Evolutionary conservation across 2,113 vertebrate species (phyloP).

Genomic region (Semnornis frantzii): DNA sequence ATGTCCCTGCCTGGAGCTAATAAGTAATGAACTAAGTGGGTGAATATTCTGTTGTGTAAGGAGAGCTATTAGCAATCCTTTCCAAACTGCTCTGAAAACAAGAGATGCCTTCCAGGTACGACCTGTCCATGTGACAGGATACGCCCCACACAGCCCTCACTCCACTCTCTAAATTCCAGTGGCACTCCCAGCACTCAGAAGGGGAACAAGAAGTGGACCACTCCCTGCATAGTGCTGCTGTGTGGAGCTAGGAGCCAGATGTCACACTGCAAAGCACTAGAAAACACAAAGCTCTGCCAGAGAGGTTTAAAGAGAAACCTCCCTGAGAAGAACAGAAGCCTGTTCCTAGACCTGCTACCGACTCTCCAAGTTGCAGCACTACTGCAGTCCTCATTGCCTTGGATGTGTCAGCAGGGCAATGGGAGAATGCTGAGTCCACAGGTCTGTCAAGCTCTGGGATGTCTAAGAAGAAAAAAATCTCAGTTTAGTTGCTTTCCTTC

Average conservation of each 20-base stretch:
- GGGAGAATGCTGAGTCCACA: background rate
- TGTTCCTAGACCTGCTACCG: background rate
- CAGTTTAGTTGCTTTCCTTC: background rate
- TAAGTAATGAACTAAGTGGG: constrained; percentile 71
- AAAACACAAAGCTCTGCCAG: background rate
- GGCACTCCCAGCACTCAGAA: background rate
- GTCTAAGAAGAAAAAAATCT: background rate
- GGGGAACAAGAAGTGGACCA: background rate
- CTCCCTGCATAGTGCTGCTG: background rate
- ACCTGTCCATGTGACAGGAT: constrained; percentile 23
- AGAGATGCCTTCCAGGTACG: constrained; percentile 70
- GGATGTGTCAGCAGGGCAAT: background rate
- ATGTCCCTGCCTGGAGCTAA: constrained; percentile 73
- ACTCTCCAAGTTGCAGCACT: background rate
- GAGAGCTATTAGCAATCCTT: constrained; percentile 60
- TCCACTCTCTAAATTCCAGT: constrained; percentile 16
- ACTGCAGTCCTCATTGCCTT: background rate
- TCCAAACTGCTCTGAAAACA: constrained; percentile 68
- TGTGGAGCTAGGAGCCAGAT: rapidly evolving
- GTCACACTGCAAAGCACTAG: background rate
- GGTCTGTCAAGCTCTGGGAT: background rate
- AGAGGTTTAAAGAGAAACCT: background rate
- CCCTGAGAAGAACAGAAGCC: background rate
- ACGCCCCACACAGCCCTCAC: background rate
- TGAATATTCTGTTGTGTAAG: constrained; percentile 71